Percentiles rank a stretch among this genome's conserved stretches.
Evolutionary conservation across 2,888 invertebrate genomes (phyloP).

Genomic region (Hyalella azteca): DNA sequence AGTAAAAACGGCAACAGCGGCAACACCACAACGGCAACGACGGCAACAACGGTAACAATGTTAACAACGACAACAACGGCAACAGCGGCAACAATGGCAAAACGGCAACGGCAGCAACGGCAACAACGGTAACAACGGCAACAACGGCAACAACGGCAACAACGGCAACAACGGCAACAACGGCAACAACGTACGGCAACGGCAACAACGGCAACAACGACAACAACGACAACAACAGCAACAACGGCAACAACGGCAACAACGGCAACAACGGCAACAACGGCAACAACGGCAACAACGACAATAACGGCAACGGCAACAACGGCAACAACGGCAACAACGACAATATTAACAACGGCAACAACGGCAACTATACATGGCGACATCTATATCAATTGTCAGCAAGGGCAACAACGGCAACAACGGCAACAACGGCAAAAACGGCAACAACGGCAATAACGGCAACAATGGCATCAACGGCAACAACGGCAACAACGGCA

Average conservation of each 20-base stretch:
- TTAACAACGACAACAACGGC: too few relatives aligned
- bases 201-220: too few relatives aligned
- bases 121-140: not conserved
- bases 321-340: not conserved
- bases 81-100: too few relatives aligned
- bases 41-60: not conserved
- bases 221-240: not conserved
- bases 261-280: not conserved
- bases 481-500: not conserved
- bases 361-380: constrained; percentile 1
- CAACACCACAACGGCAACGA: not conserved
- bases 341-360: not conserved
- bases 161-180: not conserved
- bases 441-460: not conserved
- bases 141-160: not conserved
- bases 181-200: too few relatives aligned
- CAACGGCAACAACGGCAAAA: not conserved
- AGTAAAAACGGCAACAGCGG: not conserved
- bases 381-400: not conserved
- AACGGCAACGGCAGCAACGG: not conserved
- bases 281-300: not conserved
- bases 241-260: not conserved
- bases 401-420: not conserved
- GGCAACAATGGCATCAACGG: too few relatives aligned
- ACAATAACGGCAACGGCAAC: not conserved